Evolutionary conservation across 1,140 invertebrate species (phyloP).

Genomic region (Listronotus bonariensis): DNA sequence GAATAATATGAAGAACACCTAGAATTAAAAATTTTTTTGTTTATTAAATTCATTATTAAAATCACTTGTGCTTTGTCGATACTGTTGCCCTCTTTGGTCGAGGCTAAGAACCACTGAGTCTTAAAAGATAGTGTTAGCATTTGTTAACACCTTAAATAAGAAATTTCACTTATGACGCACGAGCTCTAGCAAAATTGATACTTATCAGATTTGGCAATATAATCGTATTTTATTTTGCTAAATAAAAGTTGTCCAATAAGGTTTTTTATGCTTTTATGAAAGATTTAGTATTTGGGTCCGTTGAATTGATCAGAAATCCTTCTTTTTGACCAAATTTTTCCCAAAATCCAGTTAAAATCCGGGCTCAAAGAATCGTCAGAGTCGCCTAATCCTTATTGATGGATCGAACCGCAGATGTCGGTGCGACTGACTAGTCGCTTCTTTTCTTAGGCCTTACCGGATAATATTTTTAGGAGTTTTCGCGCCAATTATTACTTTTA

Average conservation of each 20-base stretch:
- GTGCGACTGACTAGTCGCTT: conserved; percentile 6
- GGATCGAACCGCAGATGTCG: conserved; percentile 11
- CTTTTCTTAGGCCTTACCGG: conserved; percentile 2
- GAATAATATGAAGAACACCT: no score
- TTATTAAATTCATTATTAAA: no score
- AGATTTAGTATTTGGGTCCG: conserved; percentile 11
- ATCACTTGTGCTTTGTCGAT: no score
- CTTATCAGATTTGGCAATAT: not conserved
- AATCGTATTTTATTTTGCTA: not conserved
- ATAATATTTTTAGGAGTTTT: conserved; percentile 10
- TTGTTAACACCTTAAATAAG: no score
- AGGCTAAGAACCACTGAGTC: no score
- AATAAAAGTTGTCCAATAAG: conserved; percentile 12
- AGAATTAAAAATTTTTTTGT: no score
- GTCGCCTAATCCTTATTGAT: conserved; percentile 25
- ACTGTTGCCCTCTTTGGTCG: no score
- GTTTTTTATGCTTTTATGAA: conserved; percentile 4
- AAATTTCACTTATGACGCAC: no score
- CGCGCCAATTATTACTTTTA: not conserved
- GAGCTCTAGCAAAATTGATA: no score
- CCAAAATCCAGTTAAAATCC: conserved; percentile 21
- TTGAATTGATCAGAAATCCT: conserved; percentile 19
- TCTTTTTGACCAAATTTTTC: conserved; percentile 16
- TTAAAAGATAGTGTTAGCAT: no score
- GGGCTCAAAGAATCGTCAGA: conserved; percentile 17